Conservation (phyloP, 2,113 vertebrate genomes). For the Phylloscopus trochiloides region DNA sequence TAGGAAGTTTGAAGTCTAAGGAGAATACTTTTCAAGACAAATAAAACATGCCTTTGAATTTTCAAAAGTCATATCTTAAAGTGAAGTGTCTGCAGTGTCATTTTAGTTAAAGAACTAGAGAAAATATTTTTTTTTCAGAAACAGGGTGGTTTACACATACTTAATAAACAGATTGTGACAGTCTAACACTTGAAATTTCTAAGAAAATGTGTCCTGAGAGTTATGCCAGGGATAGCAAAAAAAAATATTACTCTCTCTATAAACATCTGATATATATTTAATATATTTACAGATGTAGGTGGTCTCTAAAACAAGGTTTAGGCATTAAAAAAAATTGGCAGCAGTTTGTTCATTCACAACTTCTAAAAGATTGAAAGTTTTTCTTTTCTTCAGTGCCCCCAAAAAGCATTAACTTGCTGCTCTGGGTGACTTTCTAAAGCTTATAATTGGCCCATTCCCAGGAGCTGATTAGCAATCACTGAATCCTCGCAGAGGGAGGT, state of each 20-base stretch:
- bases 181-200: not conserved
- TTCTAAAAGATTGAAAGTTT: not conserved
- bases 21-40: not conserved
- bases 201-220: not conserved
- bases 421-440: constrained; percentile 29
- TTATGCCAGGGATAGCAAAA: not conserved
- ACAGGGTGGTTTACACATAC: not conserved
- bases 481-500: not conserved
- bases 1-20: not conserved
- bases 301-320: not conserved
- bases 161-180: not conserved
- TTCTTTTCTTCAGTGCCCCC: not conserved
- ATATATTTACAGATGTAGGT: not conserved
- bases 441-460: constrained; percentile 25
- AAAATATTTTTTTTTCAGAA: not conserved
- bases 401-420: constrained; percentile 24
- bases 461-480: not conserved
- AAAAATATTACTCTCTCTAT: not conserved
- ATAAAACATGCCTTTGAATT: not conserved
- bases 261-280: not conserved
- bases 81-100: not conserved
- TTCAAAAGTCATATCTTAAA: not conserved
- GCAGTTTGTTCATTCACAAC: not conserved
- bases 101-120: not conserved
- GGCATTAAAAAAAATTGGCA: not conserved